Evolutionary conservation across 2,888 invertebrate genomes (phyloP).

Genomic region (Cheilosia grossa): DNA sequence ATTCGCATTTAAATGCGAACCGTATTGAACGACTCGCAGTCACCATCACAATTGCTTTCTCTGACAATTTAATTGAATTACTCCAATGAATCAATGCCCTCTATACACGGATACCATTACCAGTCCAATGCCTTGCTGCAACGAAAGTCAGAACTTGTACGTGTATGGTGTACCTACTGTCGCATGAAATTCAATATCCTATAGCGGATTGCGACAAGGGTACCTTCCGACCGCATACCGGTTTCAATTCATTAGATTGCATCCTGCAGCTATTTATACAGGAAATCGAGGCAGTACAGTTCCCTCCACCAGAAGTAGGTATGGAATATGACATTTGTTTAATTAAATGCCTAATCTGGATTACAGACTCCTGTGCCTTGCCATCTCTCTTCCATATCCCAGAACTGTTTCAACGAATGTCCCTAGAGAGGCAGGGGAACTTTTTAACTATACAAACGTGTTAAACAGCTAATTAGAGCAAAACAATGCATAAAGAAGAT

Average conservation of each 20-base stretch:
- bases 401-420: neutral
- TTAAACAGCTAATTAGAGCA: too few relatives aligned
- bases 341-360: slow-evolving; percentile 66
- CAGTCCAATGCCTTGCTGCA: too few relatives aligned
- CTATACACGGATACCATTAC: neutral
- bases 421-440: too few relatives aligned
- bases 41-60: slow-evolving; percentile 14
- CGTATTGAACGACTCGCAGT: slow-evolving; percentile 2
- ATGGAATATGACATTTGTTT: slow-evolving; percentile 43
- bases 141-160: neutral
- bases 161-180: slow-evolving; percentile 31
- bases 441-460: too few relatives aligned
- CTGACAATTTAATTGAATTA: slow-evolving; percentile 47
- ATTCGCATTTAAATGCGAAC: neutral
- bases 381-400: slow-evolving; percentile 9
- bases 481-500: too few relatives aligned
- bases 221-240: slow-evolving; percentile 26
- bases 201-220: slow-evolving; percentile 53
- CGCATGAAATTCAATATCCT: slow-evolving; percentile 62
- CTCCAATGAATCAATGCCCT: neutral
- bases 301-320: slow-evolving; percentile 1
- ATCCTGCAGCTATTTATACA: slow-evolving; percentile 31
- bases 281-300: slow-evolving; percentile 7
- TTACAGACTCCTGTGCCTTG: slow-evolving; percentile 23
- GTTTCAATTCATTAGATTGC: slow-evolving; percentile 39